Evolutionary conservation across 2,888 invertebrate genomes (phyloP), one percentile per base, ranked within the genome.

Genomic region (Conistra vaccinii): DNA sequence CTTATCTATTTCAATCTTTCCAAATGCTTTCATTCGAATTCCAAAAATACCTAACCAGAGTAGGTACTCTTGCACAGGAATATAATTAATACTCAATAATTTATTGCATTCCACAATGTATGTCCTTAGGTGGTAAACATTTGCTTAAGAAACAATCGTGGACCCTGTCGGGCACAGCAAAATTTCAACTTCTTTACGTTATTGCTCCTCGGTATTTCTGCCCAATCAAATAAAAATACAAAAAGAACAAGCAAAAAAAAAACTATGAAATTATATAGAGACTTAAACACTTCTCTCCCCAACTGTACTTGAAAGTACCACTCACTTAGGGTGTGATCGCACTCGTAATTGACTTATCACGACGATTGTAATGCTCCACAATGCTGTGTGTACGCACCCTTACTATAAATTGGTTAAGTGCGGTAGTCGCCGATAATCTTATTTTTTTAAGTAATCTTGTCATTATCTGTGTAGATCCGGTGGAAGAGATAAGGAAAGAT

Each of bases 261-360:
- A 51, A n/a, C 10, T n/a, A 45, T 3, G 4, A 26, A 63, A 12
- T 1, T 17, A n/a, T n/a, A n/a, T 1, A 3, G 3, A 29, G 1
- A 6, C 20, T n/a, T 4, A n/a, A 39, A 39, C 76, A 88, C 82
- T 90, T 90, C 81, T 89, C 67, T 69, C 3, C 68, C 6, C 78
- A 66, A 81, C 86, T 74, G 90, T 94, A 92, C 91, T 39, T 63
- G 35, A 65, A 76, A 85, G 85, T 77, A 87, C 87, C 85, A 85
- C 88, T 85, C 88, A 89, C 90, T 91, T 90, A 92, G 94, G 94
- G 95, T 94, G 94, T 93, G 94, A 94, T 87, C 87, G 76, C 80
- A 88, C 93, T 94, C 90, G 90, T 95, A 96, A 96, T 96, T 95
- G 95, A 94, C 95, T 96, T 95, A 95, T 94, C 94, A 93, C 89